Base-by-base conservation (phyloP, 1,140 invertebrate genomes). In the Hyphantria cunea region DNA sequence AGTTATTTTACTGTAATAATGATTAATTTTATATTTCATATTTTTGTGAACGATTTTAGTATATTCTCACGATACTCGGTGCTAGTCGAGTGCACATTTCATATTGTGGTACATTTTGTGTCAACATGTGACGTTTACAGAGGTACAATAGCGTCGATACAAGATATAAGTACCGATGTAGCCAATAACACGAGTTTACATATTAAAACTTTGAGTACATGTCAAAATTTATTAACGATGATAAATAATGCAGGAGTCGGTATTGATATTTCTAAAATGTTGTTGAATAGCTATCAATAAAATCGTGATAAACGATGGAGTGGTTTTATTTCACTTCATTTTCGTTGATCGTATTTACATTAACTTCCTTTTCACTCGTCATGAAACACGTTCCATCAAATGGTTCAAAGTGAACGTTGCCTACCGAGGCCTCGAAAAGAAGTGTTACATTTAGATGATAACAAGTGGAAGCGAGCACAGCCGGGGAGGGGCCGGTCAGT, bases 261-360 rank as follows among this genome's bases (percentile, higher is more conserved):
- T 48, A 62, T 67, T 42, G 59, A 53, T 56, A 67, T 67, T 67
- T 62, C 47, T 42, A 66, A 54, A 50, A 58, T 39, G 37, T 52
- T 42, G 42, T 58, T 68, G 45, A 50, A 64, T 34, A 32, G 45
- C 45, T 66, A 50, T 33, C 48, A 68, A 59, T 68, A 68, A 55
- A 39, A 32, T 48, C 11, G 15, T 58, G 45, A 55, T 44, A 51
- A 44, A 47, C 32, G 33, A 25, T 12, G 0, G 14, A 7, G 44
- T 25, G 8, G 48, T 61, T 52, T 61, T 52, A 52, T 61, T 61
- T 31, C 17, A 48, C 15, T 13, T 12, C 42, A 31, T 8, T 37
- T 37, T n/a, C n/a, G n/a, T n/a, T n/a, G n/a, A 37, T 37, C 7
- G 7, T 37, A 37, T 25, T 1, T 25, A 25, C 17, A 25, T 25